A percentile compares a stretch with the other conserved stretches of the same genome.
phyloP scores from a whole-genome alignment of 2,113 vertebrate species.

The Acrocephalus arundinaceus region DNA sequence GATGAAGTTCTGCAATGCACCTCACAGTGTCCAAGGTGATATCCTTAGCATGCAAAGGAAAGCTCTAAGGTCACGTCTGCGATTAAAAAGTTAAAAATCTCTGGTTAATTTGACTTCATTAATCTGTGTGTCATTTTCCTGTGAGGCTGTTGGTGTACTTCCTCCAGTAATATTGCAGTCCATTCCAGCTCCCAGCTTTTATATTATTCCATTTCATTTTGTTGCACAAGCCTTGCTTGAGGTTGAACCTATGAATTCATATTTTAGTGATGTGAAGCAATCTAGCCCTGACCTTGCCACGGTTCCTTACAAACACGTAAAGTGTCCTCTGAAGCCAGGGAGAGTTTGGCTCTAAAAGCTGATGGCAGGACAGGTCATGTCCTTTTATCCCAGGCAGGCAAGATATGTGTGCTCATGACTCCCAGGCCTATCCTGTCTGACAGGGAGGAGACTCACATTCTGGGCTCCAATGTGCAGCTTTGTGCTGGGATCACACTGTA shows the following conservation, averaged over 20 bases:
- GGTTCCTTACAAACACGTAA: background rate
- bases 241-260: background rate
- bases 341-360: background rate
- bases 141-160: background rate
- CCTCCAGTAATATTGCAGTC: background rate
- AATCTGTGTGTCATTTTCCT: background rate
- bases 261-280: slow-evolving; percentile 24
- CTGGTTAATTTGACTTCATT: background rate
- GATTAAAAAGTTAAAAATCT: background rate
- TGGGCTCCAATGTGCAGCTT: background rate
- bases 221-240: slow-evolving; percentile 30
- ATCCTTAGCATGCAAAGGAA: background rate
- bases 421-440: background rate
- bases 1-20: background rate
- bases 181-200: background rate
- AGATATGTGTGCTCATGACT: background rate
- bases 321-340: background rate
- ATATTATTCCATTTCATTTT: background rate
- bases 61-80: background rate
- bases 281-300: background rate
- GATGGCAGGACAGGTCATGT: background rate
- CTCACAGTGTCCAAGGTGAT: background rate
- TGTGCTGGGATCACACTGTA: background rate
- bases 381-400: background rate
- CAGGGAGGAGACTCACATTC: background rate